These are phyloP conservation scores for Aphaenogaster rudis DNA, from an alignment of 1,140 invertebrate species.

Conservation along the genomic window DNA sequence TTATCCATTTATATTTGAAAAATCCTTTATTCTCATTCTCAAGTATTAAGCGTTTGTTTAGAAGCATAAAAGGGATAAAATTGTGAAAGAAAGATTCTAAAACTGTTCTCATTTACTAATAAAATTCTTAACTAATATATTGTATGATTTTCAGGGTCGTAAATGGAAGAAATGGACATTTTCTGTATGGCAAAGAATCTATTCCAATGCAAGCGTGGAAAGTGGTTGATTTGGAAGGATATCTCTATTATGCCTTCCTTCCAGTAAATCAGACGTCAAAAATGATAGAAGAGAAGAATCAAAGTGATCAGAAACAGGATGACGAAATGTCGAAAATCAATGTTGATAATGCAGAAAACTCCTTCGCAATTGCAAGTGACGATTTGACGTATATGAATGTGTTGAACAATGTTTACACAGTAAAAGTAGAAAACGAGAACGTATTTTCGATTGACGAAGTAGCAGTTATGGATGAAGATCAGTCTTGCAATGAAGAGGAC, in stretches of 20 bases:
- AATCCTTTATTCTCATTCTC: not conserved
- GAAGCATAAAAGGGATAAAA: not conserved
- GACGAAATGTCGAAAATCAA: not conserved
- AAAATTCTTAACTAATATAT: conserved; percentile 65
- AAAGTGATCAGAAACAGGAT: not conserved
- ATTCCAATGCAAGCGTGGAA: conserved; percentile 82
- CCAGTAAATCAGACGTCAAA: conserved; percentile 64
- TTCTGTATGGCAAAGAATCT: conserved; percentile 79
- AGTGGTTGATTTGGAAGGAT: conserved; percentile 80
- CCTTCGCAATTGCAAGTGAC: conserved; percentile 9
- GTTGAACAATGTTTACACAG: conserved; percentile 61
- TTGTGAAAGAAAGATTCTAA: conserved; percentile 17
- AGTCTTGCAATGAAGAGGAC: conserved; percentile 11
- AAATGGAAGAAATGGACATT: conserved; percentile 74
- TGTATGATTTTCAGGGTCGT: conserved; percentile 74
- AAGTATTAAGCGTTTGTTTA: not conserved
- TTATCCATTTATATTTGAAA: conserved; percentile 26
- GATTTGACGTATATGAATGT: conserved; percentile 58
- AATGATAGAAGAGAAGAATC: not conserved
- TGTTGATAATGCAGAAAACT: conserved; percentile 35
- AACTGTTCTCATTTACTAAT: not conserved
- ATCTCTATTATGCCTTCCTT: conserved; percentile 81
- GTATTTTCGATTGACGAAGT: not conserved
- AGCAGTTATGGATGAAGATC: not conserved
- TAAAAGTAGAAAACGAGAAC: conserved; percentile 73